Evolutionary conservation across 2,797 vertebrate genomes (phyloP).

Genomic region (Gymnothorax reevesii): DNA sequence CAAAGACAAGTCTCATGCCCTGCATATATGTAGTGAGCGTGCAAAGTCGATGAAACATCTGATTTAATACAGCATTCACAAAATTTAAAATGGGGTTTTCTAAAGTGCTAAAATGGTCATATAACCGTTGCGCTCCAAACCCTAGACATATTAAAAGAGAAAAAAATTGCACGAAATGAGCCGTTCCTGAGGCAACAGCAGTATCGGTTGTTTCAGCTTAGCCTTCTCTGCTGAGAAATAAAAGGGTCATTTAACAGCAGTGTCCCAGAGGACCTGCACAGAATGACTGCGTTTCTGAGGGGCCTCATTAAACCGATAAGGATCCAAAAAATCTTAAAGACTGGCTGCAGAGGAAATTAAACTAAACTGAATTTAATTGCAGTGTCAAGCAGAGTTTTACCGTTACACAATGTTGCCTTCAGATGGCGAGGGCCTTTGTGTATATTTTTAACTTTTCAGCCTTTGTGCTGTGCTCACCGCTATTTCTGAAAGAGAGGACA

Average conservation of each 20-base stretch:
- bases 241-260: background rate
- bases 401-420: background rate
- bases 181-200: background rate
- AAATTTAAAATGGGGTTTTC: too few relatives aligned
- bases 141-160: too few relatives aligned
- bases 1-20: too few relatives aligned
- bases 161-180: background rate
- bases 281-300: background rate
- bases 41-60: too few relatives aligned
- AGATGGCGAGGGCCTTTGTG: background rate
- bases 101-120: too few relatives aligned
- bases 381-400: background rate
- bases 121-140: too few relatives aligned
- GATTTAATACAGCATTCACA: too few relatives aligned
- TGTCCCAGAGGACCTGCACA: background rate
- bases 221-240: background rate
- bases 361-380: conserved; percentile 6
- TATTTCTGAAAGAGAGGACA: background rate
- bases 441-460: background rate
- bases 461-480: background rate
- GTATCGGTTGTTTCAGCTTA: background rate
- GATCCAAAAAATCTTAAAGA: background rate
- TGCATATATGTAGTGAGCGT: too few relatives aligned
- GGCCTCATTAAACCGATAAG: conserved; percentile 14
- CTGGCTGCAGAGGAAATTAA: background rate